These are phyloP conservation scores for Tupaia tana DNA, from an alignment of 2,113 vertebrate species.

Conservation along the genomic window DNA sequence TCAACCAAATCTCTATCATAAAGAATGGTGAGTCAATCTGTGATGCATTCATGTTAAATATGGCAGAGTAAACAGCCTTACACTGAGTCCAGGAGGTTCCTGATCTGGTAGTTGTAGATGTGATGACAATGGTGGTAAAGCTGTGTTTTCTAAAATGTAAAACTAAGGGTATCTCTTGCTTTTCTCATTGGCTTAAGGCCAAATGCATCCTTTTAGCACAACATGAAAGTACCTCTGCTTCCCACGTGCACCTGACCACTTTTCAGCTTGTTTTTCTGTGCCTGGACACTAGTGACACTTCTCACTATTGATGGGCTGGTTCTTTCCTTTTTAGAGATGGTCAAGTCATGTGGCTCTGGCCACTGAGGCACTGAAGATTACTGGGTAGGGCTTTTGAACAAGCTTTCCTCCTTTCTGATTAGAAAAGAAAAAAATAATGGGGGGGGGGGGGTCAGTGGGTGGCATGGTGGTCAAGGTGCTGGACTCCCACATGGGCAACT, in stretches of 20 bases:
- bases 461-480: too few species aligned
- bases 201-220: background rate
- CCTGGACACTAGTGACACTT: background rate
- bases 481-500: too few species aligned
- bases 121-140: background rate
- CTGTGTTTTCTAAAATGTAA: background rate
- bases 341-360: background rate
- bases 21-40: background rate
- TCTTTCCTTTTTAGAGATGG: background rate
- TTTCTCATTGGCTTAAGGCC: background rate
- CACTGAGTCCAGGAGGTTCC: background rate
- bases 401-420: background rate
- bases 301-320: background rate
- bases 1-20: background rate
- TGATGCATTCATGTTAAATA: background rate
- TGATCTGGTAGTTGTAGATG: background rate
- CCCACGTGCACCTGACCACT: background rate
- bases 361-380: background rate
- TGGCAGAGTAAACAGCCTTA: background rate
- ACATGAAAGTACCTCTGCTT: background rate
- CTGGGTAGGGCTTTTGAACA: background rate
- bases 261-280: background rate
- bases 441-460: too few species aligned
- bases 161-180: background rate
- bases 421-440: background rate